Conservation (phyloP, 2,888 invertebrate genomes). For the Idaea dimidiata region DNA sequence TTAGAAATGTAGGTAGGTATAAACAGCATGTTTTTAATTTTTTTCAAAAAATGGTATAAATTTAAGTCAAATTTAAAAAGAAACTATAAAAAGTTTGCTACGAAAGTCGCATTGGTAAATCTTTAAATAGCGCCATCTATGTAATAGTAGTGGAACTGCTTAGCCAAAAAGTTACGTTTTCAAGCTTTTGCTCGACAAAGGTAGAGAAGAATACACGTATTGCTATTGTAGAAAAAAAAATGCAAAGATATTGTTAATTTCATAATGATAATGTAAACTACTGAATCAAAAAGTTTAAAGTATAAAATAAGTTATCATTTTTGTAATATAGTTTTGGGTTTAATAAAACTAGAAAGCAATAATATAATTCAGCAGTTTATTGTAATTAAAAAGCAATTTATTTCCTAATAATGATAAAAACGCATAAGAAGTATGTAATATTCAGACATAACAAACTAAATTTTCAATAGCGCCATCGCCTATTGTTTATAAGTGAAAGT, state of each 20-base stretch:
- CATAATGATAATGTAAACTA: neutral
- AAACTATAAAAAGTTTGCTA: neutral
- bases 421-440: neutral
- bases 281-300: no score
- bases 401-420: neutral
- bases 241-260: conserved; percentile 7
- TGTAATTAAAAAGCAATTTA: neutral
- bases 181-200: conserved; percentile 11
- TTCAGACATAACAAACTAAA: neutral
- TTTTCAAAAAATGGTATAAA: neutral
- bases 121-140: conserved; percentile 31
- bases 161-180: conserved; percentile 12
- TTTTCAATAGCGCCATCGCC: conserved; percentile 30
- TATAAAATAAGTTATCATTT: no score
- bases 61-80: neutral
- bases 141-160: conserved; percentile 24
- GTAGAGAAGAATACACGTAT: conserved; percentile 16
- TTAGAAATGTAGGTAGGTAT: neutral
- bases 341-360: no score
- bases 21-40: neutral
- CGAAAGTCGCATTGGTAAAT: conserved; percentile 7
- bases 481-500: conserved; percentile 73
- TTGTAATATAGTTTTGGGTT: no score
- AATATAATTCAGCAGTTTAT: no score
- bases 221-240: neutral